Conservation (phyloP, 2,797 vertebrate genomes). For the Simalia tracyae region DNA sequence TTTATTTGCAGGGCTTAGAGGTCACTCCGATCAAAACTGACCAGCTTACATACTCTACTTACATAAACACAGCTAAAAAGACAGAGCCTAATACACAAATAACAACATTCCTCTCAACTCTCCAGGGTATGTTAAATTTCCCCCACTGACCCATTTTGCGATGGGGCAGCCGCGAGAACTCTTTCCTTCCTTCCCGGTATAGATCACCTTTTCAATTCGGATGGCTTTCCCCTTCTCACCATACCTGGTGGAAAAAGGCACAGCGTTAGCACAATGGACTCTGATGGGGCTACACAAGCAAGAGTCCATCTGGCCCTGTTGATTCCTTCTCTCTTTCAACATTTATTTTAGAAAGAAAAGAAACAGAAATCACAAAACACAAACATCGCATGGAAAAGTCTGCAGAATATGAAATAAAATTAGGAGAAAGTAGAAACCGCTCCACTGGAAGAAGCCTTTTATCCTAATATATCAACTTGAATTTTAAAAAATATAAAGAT, state of each 20-base stretch:
- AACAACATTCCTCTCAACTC: not conserved
- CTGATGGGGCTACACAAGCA: not conserved
- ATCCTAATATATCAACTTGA: not conserved
- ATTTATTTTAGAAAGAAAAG: not conserved
- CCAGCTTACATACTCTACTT: not conserved
- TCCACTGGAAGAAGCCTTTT: not conserved
- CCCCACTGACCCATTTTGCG: slow-evolving; percentile 95
- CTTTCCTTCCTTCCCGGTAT: slow-evolving; percentile 94
- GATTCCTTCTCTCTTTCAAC: not conserved
- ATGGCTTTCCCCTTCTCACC: slow-evolving; percentile 93
- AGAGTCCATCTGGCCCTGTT: too few species aligned
- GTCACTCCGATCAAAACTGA: not conserved
- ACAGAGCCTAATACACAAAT: not conserved
- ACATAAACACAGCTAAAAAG: not conserved
- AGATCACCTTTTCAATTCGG: slow-evolving; percentile 94
- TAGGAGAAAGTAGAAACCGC: not conserved
- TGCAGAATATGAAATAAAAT: not conserved
- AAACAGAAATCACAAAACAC: not conserved
- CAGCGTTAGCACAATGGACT: not conserved
- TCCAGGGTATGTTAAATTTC: not conserved
- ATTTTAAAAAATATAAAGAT: not conserved
- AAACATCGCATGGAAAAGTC: not conserved
- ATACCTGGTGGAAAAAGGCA: slow-evolving; percentile 75
- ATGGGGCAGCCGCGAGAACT: slow-evolving; percentile 97
- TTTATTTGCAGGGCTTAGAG: not conserved